These are phyloP conservation scores for Saguinus imperator DNA, from an alignment of 2,113 vertebrate genomes.

Conservation along the genomic window DNA sequence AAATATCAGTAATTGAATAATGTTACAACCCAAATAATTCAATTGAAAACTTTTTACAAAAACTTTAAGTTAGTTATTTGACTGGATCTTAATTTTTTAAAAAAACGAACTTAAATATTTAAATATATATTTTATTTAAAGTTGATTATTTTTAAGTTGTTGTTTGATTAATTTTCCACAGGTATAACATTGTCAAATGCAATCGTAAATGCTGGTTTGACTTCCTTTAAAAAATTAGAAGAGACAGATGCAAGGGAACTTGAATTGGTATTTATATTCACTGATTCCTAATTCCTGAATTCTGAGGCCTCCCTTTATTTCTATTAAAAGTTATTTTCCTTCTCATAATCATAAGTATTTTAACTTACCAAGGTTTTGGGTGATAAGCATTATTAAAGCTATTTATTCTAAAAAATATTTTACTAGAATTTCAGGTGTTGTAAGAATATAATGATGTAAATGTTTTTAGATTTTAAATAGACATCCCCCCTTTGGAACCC, in stretches of 20 bases:
- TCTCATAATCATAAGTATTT: slow-evolving; percentile 43
- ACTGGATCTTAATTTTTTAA: slow-evolving; percentile 34
- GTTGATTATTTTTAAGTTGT: slow-evolving; percentile 55
- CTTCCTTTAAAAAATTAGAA: slow-evolving; percentile 96
- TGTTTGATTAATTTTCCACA: slow-evolving; percentile 81
- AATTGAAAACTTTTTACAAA: not conserved
- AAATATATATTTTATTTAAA: slow-evolving; percentile 47
- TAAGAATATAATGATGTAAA: slow-evolving; percentile 59
- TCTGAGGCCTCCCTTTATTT: slow-evolving; percentile 53
- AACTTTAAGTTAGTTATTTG: slow-evolving; percentile 25
- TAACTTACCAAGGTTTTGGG: not conserved
- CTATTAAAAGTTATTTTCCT: slow-evolving; percentile 20
- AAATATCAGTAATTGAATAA: not conserved
- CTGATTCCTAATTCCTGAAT: slow-evolving; percentile 34
- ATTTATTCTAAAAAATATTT: slow-evolving; percentile 41
- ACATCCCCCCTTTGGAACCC: slow-evolving; percentile 98
- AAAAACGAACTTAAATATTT: slow-evolving; percentile 49
- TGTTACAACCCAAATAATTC: not conserved
- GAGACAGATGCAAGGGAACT: slow-evolving; percentile 92
- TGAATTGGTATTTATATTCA: slow-evolving; percentile 90
- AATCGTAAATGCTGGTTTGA: slow-evolving; percentile 97
- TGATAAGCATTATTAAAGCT: slow-evolving; percentile 45
- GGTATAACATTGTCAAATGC: slow-evolving; percentile 93
- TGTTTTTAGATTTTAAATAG: slow-evolving; percentile 94
- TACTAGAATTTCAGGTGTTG: slow-evolving; percentile 34